Base-by-base conservation (phyloP, 1,140 invertebrate species). In the Drosophila sp. region DNA sequence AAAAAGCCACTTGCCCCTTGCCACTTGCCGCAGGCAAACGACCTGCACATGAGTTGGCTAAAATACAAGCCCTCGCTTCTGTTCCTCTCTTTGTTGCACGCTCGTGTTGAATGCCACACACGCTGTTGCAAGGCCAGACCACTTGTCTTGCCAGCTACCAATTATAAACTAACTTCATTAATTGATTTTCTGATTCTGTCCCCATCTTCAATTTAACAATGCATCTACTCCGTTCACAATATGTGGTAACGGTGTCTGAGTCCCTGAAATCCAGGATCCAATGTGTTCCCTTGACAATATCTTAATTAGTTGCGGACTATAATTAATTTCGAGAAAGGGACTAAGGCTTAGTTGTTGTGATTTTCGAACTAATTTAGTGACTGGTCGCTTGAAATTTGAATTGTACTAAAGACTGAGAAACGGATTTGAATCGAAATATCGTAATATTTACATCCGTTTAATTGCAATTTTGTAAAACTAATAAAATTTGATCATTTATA, bases 1-100 rank as follows among this genome's bases (percentile, higher is more conserved):
- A 66, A 70, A 72, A 72, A 45, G 57, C 78, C 78, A 82, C 67
- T 87, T 76, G 34, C n/a, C n/a, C n/a, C n/a, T n/a, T n/a, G n/a
- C n/a, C n/a, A n/a, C n/a, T n/a, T n/a, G n/a, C n/a, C n/a, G n/a
- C n/a, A n/a, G n/a, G n/a, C 59, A 54, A 59, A 34, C 73, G 54
- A 59, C 36, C 16, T 27, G 29, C 38, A 53, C 41, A 50, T 71
- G 74, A 69, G 53, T 58, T 62, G 29, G 13, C 43, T 8, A 7
- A n/a, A 46, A 34, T 38, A 46, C 51, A 9, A 25, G 13, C 46
- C 27, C 46, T 50, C 27, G 46, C n/a, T 18, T 43, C 7, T 18
- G 40, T 18, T 38, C 51, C 27, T 72, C 27, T 51, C 72, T n/a
- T n/a, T n/a, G n/a, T n/a, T n/a, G n/a, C 65, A 66, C 54, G 67